Evolutionary conservation across 2,888 invertebrate species (phyloP).

Genomic region (Caenorhabditis macrosperma): DNA sequence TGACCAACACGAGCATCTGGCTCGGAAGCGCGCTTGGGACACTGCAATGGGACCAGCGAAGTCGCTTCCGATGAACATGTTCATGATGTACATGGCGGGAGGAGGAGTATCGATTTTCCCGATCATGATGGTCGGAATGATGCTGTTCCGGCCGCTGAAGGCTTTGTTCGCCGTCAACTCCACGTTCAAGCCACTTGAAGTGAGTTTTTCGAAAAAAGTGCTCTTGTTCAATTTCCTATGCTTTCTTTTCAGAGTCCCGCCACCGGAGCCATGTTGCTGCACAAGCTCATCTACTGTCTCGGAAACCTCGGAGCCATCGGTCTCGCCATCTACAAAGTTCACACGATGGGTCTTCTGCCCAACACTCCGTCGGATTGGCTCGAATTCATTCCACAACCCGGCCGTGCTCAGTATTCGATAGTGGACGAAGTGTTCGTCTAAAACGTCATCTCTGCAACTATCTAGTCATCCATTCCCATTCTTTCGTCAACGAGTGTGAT

Average conservation of each 20-base stretch:
- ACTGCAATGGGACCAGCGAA: constrained; percentile 79
- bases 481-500: constrained; percentile 24
- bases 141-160: constrained; percentile 95
- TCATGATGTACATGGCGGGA: constrained; percentile 98
- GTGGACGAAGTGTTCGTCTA: constrained; percentile 50
- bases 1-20: constrained; percentile 78
- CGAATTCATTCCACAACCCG: constrained; percentile 64
- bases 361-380: constrained; percentile 79
- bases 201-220: constrained; percentile 17
- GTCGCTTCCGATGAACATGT: constrained; percentile 89
- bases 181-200: constrained; percentile 80
- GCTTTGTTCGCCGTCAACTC: constrained; percentile 89
- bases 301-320: constrained; percentile 79
- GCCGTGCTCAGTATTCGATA: constrained; percentile 66
- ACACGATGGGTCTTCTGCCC: constrained; percentile 79
- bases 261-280: constrained; percentile 72
- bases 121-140: constrained; percentile 99
- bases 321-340: constrained; percentile 79
- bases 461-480: constrained; percentile 42
- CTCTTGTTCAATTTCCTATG: background rate
- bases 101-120: constrained; percentile 92
- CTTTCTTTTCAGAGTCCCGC: constrained; percentile 68
- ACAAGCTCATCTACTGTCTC: constrained; percentile 77
- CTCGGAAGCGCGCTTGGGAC: constrained; percentile 80
- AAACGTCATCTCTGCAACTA: background rate